Base-by-base conservation (phyloP, 2,888 invertebrate species). In the Hanleya hanleyi region DNA sequence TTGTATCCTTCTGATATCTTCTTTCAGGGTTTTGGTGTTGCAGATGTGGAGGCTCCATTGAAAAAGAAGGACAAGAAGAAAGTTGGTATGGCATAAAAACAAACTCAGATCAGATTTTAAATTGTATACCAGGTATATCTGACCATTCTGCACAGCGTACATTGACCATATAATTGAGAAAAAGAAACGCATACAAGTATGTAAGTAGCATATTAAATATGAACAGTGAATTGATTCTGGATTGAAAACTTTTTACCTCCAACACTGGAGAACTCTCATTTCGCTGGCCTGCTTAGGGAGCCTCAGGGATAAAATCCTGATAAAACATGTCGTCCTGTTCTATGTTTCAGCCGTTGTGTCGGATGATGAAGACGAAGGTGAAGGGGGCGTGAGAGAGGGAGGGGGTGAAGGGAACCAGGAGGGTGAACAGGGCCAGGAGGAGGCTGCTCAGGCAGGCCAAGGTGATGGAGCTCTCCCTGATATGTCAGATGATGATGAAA, bases 1-100 rank as follows among this genome's bases (percentile, higher is more conserved):
- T n/a, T n/a, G n/a, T n/a, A n/a, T n/a, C n/a, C n/a, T n/a, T n/a
- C n/a, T n/a, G n/a, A n/a, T n/a, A n/a, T n/a, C n/a, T n/a, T n/a
- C n/a, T n/a, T 78, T 26, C 70, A 87, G 86, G 90, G 90, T 72
- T 90, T 90, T 77, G 88, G 87, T 71, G 88, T 83, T 49, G 87
- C 81, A 68, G 89, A 89, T 73, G 84, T 89, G 3, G 85, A 86
- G 69, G 83, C 83, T 37, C 82, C 83, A 47, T 77, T 86, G 26
- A 84, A 84, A 76, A 88, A 87, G 71, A 85, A 85, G 65, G 83
- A 84, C 74, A 87, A 86, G 73, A 65, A 47, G 18, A 84, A 85
- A 76, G 69, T 81, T 62, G 77, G 82, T 81, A 18, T 41, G 18
- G 41, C 18, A 41, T 18, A 18, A 41, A 41, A 18, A 12, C 7